Conservation (phyloP, 2,113 vertebrate species). For the Coptodon bakossiorum region DNA sequence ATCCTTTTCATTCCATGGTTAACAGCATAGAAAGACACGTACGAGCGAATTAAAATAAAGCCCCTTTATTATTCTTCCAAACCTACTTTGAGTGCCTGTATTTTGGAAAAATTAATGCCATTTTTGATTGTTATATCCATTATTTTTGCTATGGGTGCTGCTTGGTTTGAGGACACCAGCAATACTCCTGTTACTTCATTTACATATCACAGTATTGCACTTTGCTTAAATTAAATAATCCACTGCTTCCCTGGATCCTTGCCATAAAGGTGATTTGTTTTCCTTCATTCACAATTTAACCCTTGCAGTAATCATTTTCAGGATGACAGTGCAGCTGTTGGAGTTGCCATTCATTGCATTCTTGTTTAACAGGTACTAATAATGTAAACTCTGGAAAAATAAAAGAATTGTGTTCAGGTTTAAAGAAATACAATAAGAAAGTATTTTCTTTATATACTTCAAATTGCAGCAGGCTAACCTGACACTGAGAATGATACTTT, state of each 20-base stretch:
- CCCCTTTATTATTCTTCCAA: not conserved
- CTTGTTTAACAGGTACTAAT: not conserved
- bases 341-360: not conserved
- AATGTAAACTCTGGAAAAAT: fast-evolving
- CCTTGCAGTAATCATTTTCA: not conserved
- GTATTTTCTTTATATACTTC: not conserved
- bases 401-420: not conserved
- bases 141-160: not conserved
- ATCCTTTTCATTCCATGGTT: not conserved
- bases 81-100: not conserved
- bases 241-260: not conserved
- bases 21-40: not conserved
- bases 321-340: not conserved
- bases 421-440: not conserved
- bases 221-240: not conserved
- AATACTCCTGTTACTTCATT: not conserved
- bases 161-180: not conserved
- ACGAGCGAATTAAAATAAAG: not conserved
- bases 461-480: not conserved
- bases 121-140: fast-evolving
- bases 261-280: not conserved
- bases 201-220: not conserved
- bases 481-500: not conserved
- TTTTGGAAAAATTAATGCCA: not conserved
- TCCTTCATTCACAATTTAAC: not conserved